Conservation (phyloP, 2,113 vertebrate genomes). For the Chelonoidis abingdonii region DNA sequence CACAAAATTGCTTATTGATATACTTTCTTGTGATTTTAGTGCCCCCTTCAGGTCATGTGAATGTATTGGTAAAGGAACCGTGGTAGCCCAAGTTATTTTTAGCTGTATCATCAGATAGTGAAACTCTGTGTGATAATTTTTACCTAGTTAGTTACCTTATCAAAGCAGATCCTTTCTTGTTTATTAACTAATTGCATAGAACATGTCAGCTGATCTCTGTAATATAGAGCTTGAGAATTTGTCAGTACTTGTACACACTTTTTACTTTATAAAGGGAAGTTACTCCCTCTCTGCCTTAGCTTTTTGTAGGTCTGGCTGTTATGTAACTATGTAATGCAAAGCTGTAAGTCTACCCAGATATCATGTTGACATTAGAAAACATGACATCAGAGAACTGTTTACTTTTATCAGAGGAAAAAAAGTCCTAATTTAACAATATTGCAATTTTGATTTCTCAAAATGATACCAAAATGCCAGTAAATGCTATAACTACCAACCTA, state of each 20-base stretch:
- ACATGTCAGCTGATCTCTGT: not conserved
- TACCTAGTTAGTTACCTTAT: not conserved
- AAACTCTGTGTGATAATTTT: not conserved
- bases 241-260: not conserved
- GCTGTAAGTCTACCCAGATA: not conserved
- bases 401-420: not conserved
- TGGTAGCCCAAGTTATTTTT: not conserved
- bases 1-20: not conserved
- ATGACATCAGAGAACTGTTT: not conserved
- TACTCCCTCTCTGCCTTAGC: not conserved
- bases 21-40: not conserved
- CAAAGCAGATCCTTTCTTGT: not conserved
- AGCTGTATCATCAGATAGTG: not conserved
- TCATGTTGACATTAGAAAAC: not conserved
- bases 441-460: not conserved
- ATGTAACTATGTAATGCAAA: not conserved
- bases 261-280: not conserved
- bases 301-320: not conserved
- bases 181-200: not conserved
- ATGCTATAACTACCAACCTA: not conserved
- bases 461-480: not conserved
- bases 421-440: not conserved
- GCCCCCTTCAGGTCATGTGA: slow-evolving; percentile 48
- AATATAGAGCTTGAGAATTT: not conserved
- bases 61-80: not conserved